Percentiles rank a stretch among this genome's conserved stretches.
Conservation (phyloP, 2,888 invertebrate species). For the Caenorhabditis angaria region DNA sequence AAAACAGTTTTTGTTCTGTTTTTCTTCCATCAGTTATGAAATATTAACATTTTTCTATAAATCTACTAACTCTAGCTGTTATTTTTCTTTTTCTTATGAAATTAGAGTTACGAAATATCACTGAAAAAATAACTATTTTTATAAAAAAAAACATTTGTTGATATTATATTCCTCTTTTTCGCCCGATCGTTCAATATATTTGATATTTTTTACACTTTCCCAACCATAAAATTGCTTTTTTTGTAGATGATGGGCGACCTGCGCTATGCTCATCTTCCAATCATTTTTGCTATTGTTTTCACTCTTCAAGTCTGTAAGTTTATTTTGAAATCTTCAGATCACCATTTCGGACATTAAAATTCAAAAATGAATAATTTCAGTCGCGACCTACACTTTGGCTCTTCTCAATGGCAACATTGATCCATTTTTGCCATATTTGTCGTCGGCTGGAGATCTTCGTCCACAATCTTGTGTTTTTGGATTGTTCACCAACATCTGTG, state of each 20-base stretch:
- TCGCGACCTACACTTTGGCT: slow-evolving; percentile 61
- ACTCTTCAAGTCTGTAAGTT: not conserved
- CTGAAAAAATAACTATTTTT: too few species aligned
- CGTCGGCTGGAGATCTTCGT: slow-evolving; percentile 63
- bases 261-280: not conserved
- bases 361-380: slow-evolving; percentile 35
- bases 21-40: too few species aligned
- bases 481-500: slow-evolving; percentile 57
- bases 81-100: too few species aligned
- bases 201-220: not conserved
- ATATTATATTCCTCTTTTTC: too few species aligned
- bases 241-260: not conserved
- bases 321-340: not conserved
- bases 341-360: not conserved
- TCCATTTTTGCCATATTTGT: slow-evolving; percentile 71
- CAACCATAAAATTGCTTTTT: not conserved
- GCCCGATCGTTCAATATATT: too few species aligned
- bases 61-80: too few species aligned
- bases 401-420: slow-evolving; percentile 67
- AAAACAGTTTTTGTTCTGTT: too few species aligned
- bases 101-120: too few species aligned
- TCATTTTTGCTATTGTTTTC: not conserved
- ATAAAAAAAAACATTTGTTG: too few species aligned
- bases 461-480: slow-evolving; percentile 69
- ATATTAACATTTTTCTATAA: too few species aligned